phyloP scores from a whole-genome alignment of 2,888 invertebrate genomes.

The Sycophila texana region DNA sequence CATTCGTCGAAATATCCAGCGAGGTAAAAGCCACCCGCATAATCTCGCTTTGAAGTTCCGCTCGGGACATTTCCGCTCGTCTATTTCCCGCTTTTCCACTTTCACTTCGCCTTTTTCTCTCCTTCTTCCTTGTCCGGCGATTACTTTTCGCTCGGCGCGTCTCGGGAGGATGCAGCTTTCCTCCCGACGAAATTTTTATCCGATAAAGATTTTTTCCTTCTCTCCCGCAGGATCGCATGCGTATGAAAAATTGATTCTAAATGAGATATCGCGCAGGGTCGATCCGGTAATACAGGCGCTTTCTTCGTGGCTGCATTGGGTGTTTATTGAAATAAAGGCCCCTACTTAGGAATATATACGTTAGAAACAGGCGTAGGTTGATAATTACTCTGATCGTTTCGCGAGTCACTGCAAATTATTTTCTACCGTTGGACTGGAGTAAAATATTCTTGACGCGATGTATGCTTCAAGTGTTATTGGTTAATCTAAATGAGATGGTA shows the following conservation, averaged over 20 bases:
- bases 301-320: too few relatives aligned
- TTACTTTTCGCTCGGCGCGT: slow-evolving; percentile 27
- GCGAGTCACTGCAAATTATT: slow-evolving; percentile 20
- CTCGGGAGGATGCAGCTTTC: background rate
- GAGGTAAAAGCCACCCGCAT: slow-evolving; percentile 48
- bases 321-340: too few relatives aligned
- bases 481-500: background rate
- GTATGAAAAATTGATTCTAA: too few relatives aligned
- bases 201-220: too few relatives aligned
- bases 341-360: too few relatives aligned
- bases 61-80: slow-evolving; percentile 27
- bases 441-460: background rate
- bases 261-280: too few relatives aligned
- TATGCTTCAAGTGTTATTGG: background rate
- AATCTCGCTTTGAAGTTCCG: slow-evolving; percentile 53
- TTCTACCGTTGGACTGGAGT: background rate
- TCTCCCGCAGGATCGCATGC: too few relatives aligned
- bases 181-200: too few relatives aligned
- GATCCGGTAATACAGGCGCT: too few relatives aligned
- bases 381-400: slow-evolving; percentile 15
- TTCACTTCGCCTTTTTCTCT: slow-evolving; percentile 41
- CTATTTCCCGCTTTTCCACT: slow-evolving; percentile 51
- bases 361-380: too few relatives aligned
- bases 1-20: slow-evolving; percentile 17
- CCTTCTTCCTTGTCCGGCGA: slow-evolving; percentile 34